Base-by-base conservation (phyloP, 35 echinoderm and acorn worm genomes). In the Acanthaster planci region DNA sequence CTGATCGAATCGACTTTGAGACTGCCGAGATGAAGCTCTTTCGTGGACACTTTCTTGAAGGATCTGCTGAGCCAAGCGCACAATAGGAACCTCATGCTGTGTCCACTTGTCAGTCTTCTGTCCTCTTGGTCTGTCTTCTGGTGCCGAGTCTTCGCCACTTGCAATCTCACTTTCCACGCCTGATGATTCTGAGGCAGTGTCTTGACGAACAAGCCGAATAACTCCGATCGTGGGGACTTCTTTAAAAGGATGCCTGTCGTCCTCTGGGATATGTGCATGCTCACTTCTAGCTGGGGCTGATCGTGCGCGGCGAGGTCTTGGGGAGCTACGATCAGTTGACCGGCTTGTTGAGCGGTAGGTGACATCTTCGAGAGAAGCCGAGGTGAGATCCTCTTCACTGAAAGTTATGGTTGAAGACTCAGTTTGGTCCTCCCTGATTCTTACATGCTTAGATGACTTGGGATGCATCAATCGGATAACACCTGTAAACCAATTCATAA, bases 401-500 rank as follows among this genome's bases (percentile, higher is more conserved):
- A 72, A 72, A 12, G 64, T 31, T 0, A 72, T 72, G 64, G 64
- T 72, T 72, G 64, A 26, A 16, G 14, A 72, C 10, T 58, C 53
- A 60, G 23, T 38, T 31, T 83, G 81, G 52, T 83, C 29, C 35
- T 83, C 29, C 30, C 36, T 35, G 9, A 83, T 57, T 83, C 51
- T 58, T 83, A 83, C 77, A 38, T 40, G 37, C 42, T 72, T 72
- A 29, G 64, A 39, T 37, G 77, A 42, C 19, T 51, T 39, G 35
- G 81, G 81, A 12, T 57, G 22, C 38, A 83, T 59, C 53, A 83
- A 23, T 59, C 81, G 51, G 56, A 83, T 83, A n/a, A 59, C 21
- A 83, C 81, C 81, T 83, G 52, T 83, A 83, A 79, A 40, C 42
- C 42, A 47, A 42, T 2, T 5, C 22, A 83, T 26, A 64, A 38